Evolutionary conservation across 2,113 vertebrate genomes (phyloP).

Genomic region (Astur gentilis): DNA sequence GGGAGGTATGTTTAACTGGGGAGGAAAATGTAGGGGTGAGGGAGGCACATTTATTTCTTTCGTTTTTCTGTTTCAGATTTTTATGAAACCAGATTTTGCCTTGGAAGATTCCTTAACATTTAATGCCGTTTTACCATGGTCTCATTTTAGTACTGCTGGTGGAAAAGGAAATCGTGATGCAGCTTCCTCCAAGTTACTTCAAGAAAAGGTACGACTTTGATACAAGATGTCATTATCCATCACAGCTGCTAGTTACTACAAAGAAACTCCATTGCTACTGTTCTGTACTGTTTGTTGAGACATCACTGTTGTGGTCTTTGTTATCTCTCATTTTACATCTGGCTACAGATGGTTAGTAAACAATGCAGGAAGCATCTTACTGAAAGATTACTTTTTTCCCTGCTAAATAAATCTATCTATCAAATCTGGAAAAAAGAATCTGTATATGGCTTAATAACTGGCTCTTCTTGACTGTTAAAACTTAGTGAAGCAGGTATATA

Average conservation of each 20-base stretch:
- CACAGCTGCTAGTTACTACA: background rate
- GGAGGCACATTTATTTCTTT: slow-evolving; percentile 34
- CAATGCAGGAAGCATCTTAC: background rate
- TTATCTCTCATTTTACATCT: background rate
- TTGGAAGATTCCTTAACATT: slow-evolving; percentile 93
- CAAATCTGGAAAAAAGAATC: background rate
- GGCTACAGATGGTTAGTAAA: background rate
- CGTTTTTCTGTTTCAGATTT: slow-evolving; percentile 82
- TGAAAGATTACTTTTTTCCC: background rate
- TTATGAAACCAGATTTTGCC: slow-evolving; percentile 97
- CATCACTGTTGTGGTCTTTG: background rate
- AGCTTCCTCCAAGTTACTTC: slow-evolving; percentile 91
- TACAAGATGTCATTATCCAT: background rate
- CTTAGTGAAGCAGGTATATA: background rate
- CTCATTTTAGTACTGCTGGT: slow-evolving; percentile 91
- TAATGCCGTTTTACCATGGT: slow-evolving; percentile 94
- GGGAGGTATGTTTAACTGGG: background rate
- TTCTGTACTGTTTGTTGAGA: background rate
- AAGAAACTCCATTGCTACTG: background rate
- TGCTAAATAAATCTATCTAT: background rate
- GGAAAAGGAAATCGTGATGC: slow-evolving; percentile 88
- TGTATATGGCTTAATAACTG: background rate
- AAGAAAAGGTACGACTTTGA: slow-evolving; percentile 87
- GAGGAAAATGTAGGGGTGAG: background rate
- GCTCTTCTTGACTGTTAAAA: background rate